These are phyloP conservation scores for Parotocinclus haroldoi DNA, from an alignment of 2,797 vertebrate species.

Conservation along the genomic window DNA sequence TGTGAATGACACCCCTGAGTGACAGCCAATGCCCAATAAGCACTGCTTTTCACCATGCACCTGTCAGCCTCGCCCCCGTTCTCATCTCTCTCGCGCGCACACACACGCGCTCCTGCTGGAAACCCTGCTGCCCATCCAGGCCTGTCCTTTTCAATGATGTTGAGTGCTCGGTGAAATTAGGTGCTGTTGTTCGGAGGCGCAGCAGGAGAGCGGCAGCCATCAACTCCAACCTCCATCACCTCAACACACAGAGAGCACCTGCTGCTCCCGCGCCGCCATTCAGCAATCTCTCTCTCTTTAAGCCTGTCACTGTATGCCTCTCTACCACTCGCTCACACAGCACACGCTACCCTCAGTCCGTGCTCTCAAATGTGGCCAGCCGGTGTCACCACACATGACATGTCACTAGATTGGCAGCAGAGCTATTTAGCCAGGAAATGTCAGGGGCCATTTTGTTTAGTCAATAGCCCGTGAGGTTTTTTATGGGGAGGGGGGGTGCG, in stretches of 20 bases:
- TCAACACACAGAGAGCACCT: conserved; percentile 7
- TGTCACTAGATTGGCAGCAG: conserved; percentile 43
- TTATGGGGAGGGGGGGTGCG: no score
- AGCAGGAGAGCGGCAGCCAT: conserved; percentile 34
- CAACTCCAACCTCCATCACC: conserved; percentile 39
- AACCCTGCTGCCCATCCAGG: conserved; percentile 37
- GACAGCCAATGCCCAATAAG: conserved; percentile 48
- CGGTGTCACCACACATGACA: conserved; percentile 35
- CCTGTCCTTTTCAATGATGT: conserved; percentile 37
- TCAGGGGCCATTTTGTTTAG: conserved; percentile 52
- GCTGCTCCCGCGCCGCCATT: background rate
- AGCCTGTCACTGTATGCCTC: background rate
- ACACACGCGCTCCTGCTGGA: conserved; percentile 37
- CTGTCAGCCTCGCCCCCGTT: conserved; percentile 29
- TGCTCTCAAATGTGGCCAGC: conserved; percentile 34
- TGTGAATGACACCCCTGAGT: conserved; percentile 36
- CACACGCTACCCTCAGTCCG: background rate
- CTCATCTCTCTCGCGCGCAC: conserved; percentile 46
- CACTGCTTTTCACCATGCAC: conserved; percentile 43
- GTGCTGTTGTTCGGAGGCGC: conserved; percentile 27
- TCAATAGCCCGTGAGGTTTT: conserved; percentile 25
- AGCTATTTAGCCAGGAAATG: conserved; percentile 49
- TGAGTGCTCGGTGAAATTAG: conserved; percentile 32
- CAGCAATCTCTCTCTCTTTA: conserved; percentile 1
- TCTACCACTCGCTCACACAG: conserved; percentile 1